A percentile compares a stretch with the other conserved stretches of the same genome.
phyloP scores from a whole-genome alignment of 2,888 invertebrate genomes.

The Euphydryas editha region DNA sequence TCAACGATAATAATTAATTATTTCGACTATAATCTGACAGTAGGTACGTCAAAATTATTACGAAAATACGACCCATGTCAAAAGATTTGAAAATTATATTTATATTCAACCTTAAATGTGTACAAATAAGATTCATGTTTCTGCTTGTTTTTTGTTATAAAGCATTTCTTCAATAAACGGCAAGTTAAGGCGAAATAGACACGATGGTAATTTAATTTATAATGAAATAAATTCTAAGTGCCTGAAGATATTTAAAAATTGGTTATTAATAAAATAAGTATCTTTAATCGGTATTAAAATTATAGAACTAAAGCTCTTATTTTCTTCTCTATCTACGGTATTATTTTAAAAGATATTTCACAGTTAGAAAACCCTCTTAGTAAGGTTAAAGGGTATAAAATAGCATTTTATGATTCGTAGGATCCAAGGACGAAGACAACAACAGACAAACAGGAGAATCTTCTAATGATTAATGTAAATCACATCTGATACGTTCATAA shows the following conservation, averaged over 20 bases:
- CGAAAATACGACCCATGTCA: slow-evolving; percentile 31
- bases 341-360: no score
- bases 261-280: not conserved
- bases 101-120: slow-evolving; percentile 8
- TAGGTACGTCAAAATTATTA: slow-evolving; percentile 38
- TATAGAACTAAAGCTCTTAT: no score
- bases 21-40: slow-evolving; percentile 40
- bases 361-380: no score
- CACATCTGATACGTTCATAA: no score
- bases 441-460: no score
- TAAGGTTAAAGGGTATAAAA: no score
- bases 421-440: no score
- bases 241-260: slow-evolving; percentile 29
- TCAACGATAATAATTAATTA: slow-evolving; percentile 41
- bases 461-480: no score
- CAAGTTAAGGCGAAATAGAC: slow-evolving; percentile 33
- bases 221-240: slow-evolving; percentile 26
- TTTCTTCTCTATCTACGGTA: no score
- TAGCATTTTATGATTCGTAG: no score
- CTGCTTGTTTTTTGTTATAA: not conserved
- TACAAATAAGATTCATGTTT: not conserved
- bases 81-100: not conserved
- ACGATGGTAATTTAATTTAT: slow-evolving; percentile 36
- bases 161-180: slow-evolving; percentile 9
- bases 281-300: no score